phyloP scores from a whole-genome alignment of 2,113 vertebrate genomes.

The Origma solitaria region DNA sequence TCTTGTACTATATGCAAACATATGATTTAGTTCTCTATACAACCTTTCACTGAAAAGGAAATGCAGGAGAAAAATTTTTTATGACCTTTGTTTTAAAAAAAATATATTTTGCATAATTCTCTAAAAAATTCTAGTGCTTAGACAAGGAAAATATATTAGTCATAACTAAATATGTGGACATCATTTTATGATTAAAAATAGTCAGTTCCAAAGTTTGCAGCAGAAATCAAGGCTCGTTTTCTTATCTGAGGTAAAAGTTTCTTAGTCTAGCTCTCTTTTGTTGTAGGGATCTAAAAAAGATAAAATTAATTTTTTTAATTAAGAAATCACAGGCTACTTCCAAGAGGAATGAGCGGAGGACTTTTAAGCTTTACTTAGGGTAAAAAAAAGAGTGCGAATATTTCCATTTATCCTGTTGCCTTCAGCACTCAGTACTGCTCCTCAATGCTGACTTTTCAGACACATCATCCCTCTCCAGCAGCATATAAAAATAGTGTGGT shows the following conservation, averaged over 20 bases:
- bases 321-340: background rate
- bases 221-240: background rate
- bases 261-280: background rate
- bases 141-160: background rate
- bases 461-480: background rate
- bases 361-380: background rate
- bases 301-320: background rate
- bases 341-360: accelerated
- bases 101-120: background rate
- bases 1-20: background rate
- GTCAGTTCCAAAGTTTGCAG: background rate
- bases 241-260: background rate
- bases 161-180: background rate
- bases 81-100: background rate
- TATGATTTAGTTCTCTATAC: accelerated
- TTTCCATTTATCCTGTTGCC: background rate
- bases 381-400: background rate
- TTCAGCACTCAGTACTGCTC: background rate
- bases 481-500: background rate
- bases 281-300: background rate
- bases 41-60: background rate
- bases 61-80: background rate
- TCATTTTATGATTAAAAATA: background rate
- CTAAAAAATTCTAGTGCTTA: background rate
- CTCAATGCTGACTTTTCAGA: background rate